Percentiles rank a stretch among this genome's conserved stretches.
These are phyloP conservation scores for Rhorus exstirpatorius DNA, from an alignment of 2,888 invertebrate genomes.

Conservation along the genomic window DNA sequence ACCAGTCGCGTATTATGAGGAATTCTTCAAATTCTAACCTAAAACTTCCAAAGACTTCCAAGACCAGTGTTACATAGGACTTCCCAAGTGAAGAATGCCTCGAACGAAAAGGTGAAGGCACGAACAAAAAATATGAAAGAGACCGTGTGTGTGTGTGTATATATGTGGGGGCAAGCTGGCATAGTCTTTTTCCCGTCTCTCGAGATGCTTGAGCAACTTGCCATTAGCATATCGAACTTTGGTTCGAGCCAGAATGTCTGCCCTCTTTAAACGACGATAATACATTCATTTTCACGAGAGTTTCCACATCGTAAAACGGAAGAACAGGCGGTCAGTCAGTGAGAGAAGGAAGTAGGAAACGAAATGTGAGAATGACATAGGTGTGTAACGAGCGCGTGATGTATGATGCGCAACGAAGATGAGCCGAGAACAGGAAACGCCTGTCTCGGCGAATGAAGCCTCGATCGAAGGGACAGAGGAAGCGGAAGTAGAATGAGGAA, in stretches of 20 bases:
- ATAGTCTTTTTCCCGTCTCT: constrained; percentile 22
- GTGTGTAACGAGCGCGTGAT: too few species aligned
- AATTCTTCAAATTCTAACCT: too few species aligned
- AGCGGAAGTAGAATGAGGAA: constrained; percentile 55
- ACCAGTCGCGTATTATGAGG: too few species aligned
- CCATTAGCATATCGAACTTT: constrained; percentile 29
- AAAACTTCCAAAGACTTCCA: too few species aligned
- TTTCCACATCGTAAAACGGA: neutral
- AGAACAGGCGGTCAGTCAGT: too few species aligned
- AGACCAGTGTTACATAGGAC: too few species aligned
- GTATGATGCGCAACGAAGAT: neutral
- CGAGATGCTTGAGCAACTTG: constrained; percentile 26
- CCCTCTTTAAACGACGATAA: too few species aligned
- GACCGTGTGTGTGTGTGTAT: constrained; percentile 4
- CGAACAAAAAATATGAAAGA: constrained; percentile 3
- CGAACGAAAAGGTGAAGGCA: too few species aligned
- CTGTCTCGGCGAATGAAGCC: constrained; percentile 16
- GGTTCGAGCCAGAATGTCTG: too few species aligned
- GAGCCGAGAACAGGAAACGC: constrained; percentile 2
- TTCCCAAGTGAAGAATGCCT: too few species aligned
- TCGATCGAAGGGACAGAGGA: constrained; percentile 39
- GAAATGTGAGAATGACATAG: neutral
- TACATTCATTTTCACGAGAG: too few species aligned
- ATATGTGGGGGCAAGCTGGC: too few species aligned
- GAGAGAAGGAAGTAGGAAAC: neutral